Conservation (phyloP, 2,797 vertebrate genomes). For the Euthynnus affinis region DNA sequence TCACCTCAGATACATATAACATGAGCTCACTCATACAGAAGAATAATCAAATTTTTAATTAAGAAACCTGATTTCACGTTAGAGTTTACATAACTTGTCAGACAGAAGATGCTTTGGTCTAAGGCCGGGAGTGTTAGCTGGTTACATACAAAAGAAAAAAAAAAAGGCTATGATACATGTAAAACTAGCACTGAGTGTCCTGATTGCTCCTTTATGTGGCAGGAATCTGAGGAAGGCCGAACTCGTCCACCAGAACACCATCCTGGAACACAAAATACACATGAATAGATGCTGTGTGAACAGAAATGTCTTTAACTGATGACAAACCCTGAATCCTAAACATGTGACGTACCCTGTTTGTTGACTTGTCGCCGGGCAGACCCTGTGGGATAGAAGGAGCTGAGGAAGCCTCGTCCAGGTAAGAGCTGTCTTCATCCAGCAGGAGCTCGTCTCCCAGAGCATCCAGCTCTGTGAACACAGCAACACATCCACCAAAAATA, state of each 20-base stretch:
- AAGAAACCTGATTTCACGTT: constrained; percentile 32
- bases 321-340: fast-evolving
- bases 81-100: constrained; percentile 28
- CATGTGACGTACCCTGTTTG: constrained; percentile 88
- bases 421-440: constrained; percentile 95
- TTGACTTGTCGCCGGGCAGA: constrained; percentile 89
- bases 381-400: constrained; percentile 96
- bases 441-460: constrained; percentile 96
- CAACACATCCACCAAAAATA: background rate
- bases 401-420: constrained; percentile 94
- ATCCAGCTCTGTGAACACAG: constrained; percentile 89
- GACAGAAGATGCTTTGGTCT: constrained; percentile 55
- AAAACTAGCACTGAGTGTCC: constrained; percentile 66
- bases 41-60: constrained; percentile 29
- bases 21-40: constrained; percentile 56
- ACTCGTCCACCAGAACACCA: constrained; percentile 97
- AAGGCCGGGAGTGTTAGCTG: constrained; percentile 76
- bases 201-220: constrained; percentile 87
- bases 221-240: constrained; percentile 97
- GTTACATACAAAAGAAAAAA: constrained; percentile 82
- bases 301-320: background rate
- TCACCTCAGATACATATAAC: constrained; percentile 66
- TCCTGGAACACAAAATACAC: constrained; percentile 84
- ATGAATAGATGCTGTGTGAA: background rate
- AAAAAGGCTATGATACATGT: constrained; percentile 79